Base-by-base conservation (phyloP, 1,140 invertebrate species). In the Littorina saxatilis region DNA sequence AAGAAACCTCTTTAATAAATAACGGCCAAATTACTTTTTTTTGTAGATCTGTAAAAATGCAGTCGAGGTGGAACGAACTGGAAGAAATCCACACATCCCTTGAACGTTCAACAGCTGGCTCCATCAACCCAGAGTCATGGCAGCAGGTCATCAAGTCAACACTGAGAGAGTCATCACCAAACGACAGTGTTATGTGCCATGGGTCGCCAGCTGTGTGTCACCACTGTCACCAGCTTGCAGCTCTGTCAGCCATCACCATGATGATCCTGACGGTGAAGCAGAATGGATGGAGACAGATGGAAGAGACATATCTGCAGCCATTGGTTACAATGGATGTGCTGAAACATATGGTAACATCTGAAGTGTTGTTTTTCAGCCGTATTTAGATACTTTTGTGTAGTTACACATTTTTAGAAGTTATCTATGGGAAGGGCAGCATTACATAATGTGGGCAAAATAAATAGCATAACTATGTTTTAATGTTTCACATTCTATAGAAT, bases 171-270 rank as follows among this genome's bases (percentile, higher is more conserved):
- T 37, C 74, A 52, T 20, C 50, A 13, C 23, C 43, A 23, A 39
- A 1, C 23, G 4, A 17, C 17, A 39, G 13, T 39, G 27, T 3
- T 32, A 76, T 2, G 11, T 76, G 74, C n/a, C 50, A 37, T 76
- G 15, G 35, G 43, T 58, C 74, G 23, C 47, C 74, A 20, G 47
- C n/a, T 9, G 20, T 5, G 66, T 68, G 66, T 68, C 66, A 39
- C 32, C 74, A 76, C 32, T 76, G 74, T 39, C 52, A 58, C 23
- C 74, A 76, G n/a, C 27, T 76, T 20, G n/a, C 58, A 15, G 74
- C 74, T 0, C 50, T 76, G 27, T 76, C 74, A n/a, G 50, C 74
- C 0, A 32, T 76, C 15, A 76, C 74, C 7, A 39, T 37, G 11
- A 55, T 76, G 50, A 3, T 37, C 20, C 52, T 58, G 29, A 3